Percentiles rank a stretch among this genome's conserved stretches.
Conservation (phyloP, 2,888 invertebrate species). For the Orchesella flavescens region DNA sequence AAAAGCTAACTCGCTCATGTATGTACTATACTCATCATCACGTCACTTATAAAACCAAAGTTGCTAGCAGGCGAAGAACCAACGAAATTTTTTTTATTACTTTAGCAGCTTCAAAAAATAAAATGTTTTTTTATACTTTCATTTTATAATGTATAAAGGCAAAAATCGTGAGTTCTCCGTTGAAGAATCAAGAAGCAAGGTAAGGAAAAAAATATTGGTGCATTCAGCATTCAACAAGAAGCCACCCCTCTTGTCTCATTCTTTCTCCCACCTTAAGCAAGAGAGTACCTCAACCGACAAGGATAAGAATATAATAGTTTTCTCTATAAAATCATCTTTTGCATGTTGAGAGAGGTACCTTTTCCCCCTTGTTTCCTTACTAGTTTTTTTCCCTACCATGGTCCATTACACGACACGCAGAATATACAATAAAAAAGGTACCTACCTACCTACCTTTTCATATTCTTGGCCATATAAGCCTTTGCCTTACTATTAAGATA, state of each 20-base stretch:
- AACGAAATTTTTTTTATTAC: conserved; percentile 55
- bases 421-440: not conserved
- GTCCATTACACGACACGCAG: not conserved
- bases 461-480: not conserved
- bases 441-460: not conserved
- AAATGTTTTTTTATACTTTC: conserved; percentile 18
- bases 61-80: not conserved
- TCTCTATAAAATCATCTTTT: conserved; percentile 12
- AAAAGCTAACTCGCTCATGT: not conserved
- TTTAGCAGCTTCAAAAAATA: conserved; percentile 33
- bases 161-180: conserved; percentile 50
- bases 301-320: not conserved
- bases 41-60: not conserved
- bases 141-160: conserved; percentile 16
- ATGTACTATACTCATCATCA: not conserved
- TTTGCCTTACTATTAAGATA: no score
- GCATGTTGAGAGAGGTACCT: conserved; percentile 23
- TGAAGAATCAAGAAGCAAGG: not conserved
- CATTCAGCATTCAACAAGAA: conserved; percentile 13
- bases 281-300: conserved; percentile 48
- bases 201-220: conserved; percentile 2
- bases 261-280: conserved; percentile 44
- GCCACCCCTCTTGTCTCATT: conserved; percentile 55
- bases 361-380: conserved; percentile 31
- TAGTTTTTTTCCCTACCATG: not conserved